These are phyloP conservation scores for Nannospalax galili DNA, from an alignment of 2,113 vertebrate genomes.

Conservation along the genomic window DNA sequence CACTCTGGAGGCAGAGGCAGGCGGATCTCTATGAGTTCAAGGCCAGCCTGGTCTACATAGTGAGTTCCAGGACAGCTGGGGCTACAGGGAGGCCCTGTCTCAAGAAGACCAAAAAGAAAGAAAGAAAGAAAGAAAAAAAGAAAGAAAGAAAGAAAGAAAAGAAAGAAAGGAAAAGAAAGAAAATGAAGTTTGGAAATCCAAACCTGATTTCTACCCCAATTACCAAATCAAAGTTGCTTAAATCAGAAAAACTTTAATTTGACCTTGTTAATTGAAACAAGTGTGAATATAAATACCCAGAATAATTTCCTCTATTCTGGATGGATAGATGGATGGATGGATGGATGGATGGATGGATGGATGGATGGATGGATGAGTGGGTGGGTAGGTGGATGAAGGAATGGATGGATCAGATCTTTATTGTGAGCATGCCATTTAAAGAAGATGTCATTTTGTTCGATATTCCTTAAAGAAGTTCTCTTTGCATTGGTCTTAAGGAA, in stretches of 20 bases:
- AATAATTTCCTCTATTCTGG: constrained; percentile 6
- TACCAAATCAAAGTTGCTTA: constrained; percentile 39
- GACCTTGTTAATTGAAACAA: constrained; percentile 1
- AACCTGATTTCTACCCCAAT: constrained; percentile 19
- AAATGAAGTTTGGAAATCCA: not conserved
- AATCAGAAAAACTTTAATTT: constrained; percentile 32
- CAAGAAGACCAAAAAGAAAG: too few species aligned
- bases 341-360: too few species aligned
- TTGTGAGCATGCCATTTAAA: constrained; percentile 17
- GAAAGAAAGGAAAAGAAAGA: too few species aligned
- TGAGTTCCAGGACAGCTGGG: too few species aligned
- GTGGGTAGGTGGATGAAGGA: not conserved
- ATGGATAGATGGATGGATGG: not conserved
- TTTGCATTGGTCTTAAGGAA: not conserved
- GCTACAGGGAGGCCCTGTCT: not conserved
- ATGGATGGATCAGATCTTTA: not conserved
- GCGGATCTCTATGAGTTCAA: too few species aligned
- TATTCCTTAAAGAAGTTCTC: constrained; percentile 34
- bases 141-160: not conserved
- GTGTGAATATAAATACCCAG: not conserved
- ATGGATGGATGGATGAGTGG: not conserved
- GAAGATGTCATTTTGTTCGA: not conserved
- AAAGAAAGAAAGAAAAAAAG: not conserved
- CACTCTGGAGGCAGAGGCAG: too few species aligned
- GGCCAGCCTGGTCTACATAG: too few species aligned